Percentiles rank a stretch among this genome's conserved stretches.
Evolutionary conservation across 2,797 vertebrate genomes (phyloP).

Genomic region (Rhinatrema bivittatum): DNA sequence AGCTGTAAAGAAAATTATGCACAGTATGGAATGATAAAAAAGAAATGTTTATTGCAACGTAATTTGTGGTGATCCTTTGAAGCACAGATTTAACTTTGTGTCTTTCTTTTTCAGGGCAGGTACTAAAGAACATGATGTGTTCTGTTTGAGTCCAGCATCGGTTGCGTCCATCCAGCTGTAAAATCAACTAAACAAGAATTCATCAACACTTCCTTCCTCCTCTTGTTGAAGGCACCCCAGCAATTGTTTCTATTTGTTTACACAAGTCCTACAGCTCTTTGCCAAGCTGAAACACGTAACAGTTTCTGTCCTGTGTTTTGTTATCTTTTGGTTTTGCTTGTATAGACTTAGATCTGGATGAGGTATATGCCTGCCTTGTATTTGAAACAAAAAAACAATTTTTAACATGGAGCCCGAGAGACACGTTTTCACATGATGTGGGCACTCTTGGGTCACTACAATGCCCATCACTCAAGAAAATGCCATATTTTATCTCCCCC

Average conservation of each 20-base stretch:
- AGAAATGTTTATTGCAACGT: too few relatives aligned
- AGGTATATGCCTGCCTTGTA: neutral
- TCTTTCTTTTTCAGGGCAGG: too few relatives aligned
- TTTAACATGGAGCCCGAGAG: neutral
- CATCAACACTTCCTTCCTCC: neutral
- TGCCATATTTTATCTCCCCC: constrained; percentile 72
- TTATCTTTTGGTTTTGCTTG: neutral
- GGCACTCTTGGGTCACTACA: constrained; percentile 38
- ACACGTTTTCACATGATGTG: constrained; percentile 52
- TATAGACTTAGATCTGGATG: constrained; percentile 4
- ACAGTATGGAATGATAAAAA: too few relatives aligned
- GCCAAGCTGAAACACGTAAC: constrained; percentile 2
- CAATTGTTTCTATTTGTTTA: rapidly evolving
- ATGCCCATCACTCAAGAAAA: constrained; percentile 98
- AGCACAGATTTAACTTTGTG: too few relatives aligned
- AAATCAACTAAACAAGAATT: neutral
- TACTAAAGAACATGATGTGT: too few relatives aligned
- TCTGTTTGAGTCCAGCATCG: too few relatives aligned
- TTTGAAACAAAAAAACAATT: rapidly evolving
- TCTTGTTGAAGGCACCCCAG: neutral
- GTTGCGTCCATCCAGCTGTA: too few relatives aligned
- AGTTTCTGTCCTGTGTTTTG: rapidly evolving
- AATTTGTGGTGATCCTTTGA: too few relatives aligned
- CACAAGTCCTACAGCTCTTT: neutral
- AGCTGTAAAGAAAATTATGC: too few relatives aligned